Conservation (phyloP, 2,888 invertebrate species). For the Crossocerus cetratus region DNA sequence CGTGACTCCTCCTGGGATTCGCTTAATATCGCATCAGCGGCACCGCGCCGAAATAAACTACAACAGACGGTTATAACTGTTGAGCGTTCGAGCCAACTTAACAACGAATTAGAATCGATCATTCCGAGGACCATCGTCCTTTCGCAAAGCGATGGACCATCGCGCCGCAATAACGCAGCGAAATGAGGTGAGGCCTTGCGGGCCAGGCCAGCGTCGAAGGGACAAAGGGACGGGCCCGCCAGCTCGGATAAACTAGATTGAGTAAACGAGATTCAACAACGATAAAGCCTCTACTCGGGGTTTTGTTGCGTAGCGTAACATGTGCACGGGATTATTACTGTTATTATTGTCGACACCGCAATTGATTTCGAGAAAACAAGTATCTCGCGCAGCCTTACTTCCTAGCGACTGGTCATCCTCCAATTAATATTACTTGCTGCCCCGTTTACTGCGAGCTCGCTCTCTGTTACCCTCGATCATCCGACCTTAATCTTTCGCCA, state of each 20-base stretch:
- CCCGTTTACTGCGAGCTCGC: conserved; percentile 11
- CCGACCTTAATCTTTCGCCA: conserved; percentile 23
- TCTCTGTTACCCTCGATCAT: conserved; percentile 26
- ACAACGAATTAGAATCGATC: too few species aligned
- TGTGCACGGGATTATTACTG: conserved; percentile 40
- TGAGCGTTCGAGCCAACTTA: too few species aligned
- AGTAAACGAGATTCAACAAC: conserved; percentile 12
- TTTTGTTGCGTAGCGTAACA: conserved; percentile 47
- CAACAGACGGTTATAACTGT: conserved; percentile 22
- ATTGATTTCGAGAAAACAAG: conserved; percentile 39
- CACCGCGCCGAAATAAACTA: conserved; percentile 19
- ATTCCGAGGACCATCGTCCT: too few species aligned
- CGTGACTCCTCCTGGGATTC: conserved; percentile 31
- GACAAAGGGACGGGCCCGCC: too few species aligned
- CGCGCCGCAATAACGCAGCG: too few species aligned
- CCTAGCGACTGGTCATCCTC: conserved; percentile 16
- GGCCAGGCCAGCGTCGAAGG: too few species aligned
- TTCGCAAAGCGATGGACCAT: too few species aligned
- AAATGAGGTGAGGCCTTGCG: too few species aligned
- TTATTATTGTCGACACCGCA: conserved; percentile 55
- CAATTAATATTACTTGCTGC: conserved; percentile 3
- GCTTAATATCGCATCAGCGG: conserved; percentile 25
- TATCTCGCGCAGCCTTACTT: conserved; percentile 22
- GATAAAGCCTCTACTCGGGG: conserved; percentile 19
- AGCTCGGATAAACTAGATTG: conserved; percentile 25